phyloP scores from a whole-genome alignment of 2,113 vertebrate genomes.

The Callipepla californica region DNA sequence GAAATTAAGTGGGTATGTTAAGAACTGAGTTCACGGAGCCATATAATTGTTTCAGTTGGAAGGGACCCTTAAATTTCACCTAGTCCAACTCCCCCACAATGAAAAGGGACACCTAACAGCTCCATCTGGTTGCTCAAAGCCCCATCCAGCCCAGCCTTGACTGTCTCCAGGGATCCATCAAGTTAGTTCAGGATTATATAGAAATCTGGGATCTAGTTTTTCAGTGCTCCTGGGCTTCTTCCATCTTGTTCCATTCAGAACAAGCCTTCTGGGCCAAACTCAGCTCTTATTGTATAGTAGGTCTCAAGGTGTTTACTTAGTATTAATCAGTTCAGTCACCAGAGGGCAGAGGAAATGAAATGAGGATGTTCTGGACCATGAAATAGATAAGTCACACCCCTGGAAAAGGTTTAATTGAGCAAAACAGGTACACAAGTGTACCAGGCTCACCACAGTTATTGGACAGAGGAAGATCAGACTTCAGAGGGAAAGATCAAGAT shows the following conservation, averaged over 20 bases:
- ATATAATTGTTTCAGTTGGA: too few relatives aligned
- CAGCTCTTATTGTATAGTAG: not conserved
- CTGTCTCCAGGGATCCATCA: too few relatives aligned
- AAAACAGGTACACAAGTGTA: slow-evolving; percentile 31
- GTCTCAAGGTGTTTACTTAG: slow-evolving; percentile 25
- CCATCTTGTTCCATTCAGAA: not conserved
- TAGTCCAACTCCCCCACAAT: too few relatives aligned
- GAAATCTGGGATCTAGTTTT: not conserved
- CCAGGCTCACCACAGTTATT: not conserved
- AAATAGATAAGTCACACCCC: slow-evolving; percentile 34
- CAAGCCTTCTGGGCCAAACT: slow-evolving; percentile 1
- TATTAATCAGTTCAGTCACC: slow-evolving; percentile 60
- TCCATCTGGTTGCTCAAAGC: too few relatives aligned
- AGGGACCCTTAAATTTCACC: too few relatives aligned
- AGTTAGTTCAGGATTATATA: not conserved
- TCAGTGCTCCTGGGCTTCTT: not conserved
- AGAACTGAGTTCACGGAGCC: not conserved
- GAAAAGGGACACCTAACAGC: too few relatives aligned
- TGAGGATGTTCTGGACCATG: slow-evolving; percentile 49
- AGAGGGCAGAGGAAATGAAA: slow-evolving; percentile 53
- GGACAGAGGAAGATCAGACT: not conserved
- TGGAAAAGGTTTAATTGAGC: slow-evolving; percentile 56
- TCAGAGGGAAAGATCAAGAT: not conserved
- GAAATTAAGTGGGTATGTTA: not conserved
- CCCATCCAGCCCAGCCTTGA: too few relatives aligned